These are phyloP conservation scores for Pseudomyrmex pallidus DNA, from an alignment of 1,140 invertebrate species.

Conservation along the genomic window DNA sequence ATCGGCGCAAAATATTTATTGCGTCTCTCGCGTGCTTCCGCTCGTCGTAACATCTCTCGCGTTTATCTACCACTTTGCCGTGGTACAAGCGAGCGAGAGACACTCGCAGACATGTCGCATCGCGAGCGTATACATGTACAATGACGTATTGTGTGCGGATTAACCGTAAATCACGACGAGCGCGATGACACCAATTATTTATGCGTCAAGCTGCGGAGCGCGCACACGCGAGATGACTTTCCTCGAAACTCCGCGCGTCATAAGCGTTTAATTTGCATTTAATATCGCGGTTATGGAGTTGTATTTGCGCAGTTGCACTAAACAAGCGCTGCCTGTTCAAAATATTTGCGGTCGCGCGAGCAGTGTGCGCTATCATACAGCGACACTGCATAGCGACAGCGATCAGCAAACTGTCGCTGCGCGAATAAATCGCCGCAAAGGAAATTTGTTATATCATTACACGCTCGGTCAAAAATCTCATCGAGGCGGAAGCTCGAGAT, in stretches of 20 bases:
- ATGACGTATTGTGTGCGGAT: constrained; percentile 20
- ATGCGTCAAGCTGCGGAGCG: neutral
- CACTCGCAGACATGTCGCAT: neutral
- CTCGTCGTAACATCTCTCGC: constrained; percentile 1
- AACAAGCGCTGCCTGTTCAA: constrained; percentile 4
- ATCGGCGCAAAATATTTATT: constrained; percentile 39
- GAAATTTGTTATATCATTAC: neutral
- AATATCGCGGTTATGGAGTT: neutral
- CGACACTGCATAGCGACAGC: neutral
- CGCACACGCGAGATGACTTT: constrained; percentile 22
- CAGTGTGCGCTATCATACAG: neutral
- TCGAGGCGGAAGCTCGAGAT: neutral
- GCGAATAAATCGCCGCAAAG: no score
- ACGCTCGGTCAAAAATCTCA: neutral
- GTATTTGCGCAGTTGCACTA: constrained; percentile 20
- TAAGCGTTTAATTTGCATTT: constrained; percentile 27
- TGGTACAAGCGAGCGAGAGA: neutral
- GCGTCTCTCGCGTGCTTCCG: neutral
- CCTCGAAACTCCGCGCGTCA: constrained; percentile 21
- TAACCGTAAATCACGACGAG: constrained; percentile 37
- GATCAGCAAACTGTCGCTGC: neutral
- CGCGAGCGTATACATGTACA: neutral
- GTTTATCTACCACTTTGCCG: constrained; percentile 6
- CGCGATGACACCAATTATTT: constrained; percentile 38
- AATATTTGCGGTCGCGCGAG: constrained; percentile 7